Evolutionary conservation across 30 jellyfish, hydroid and myxozoan species (phyloP).

Genomic region (Sanderia malayensis): DNA sequence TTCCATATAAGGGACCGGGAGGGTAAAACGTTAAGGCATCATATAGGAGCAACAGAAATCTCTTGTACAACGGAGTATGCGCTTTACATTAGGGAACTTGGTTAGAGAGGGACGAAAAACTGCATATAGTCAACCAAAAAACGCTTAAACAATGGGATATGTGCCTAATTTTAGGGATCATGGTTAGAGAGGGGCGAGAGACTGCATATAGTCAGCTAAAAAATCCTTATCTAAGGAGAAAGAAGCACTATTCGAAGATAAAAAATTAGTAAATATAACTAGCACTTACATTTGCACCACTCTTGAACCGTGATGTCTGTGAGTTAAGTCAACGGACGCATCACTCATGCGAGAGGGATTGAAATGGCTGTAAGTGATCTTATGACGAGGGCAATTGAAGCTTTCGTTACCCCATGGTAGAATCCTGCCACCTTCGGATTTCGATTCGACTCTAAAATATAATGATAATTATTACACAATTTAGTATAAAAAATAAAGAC

Average conservation of each 20-base stretch:
- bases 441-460: conserved; percentile 2
- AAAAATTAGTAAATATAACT: too few species aligned
- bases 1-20: too few species aligned
- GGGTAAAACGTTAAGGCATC: too few species aligned
- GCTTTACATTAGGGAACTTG: too few species aligned
- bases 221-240: neutral
- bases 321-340: conserved; percentile 30
- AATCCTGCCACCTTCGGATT: neutral
- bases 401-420: conserved; percentile 57
- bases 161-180: neutral
- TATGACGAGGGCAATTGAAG: neutral
- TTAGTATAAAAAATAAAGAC: too few species aligned
- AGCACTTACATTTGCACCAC: conserved; percentile 59
- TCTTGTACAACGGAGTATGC: too few species aligned
- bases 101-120: neutral
- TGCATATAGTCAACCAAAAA: neutral
- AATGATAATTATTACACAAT: too few species aligned
- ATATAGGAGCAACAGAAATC: too few species aligned
- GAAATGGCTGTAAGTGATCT: neutral
- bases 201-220: neutral
- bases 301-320: conserved; percentile 56
- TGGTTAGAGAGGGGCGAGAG: neutral
- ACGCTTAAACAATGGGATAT: neutral
- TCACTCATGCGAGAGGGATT: neutral
- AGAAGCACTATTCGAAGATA: too few species aligned